Base-by-base conservation (phyloP, 2,888 invertebrate genomes). In the Siphlonurus alternatus region DNA sequence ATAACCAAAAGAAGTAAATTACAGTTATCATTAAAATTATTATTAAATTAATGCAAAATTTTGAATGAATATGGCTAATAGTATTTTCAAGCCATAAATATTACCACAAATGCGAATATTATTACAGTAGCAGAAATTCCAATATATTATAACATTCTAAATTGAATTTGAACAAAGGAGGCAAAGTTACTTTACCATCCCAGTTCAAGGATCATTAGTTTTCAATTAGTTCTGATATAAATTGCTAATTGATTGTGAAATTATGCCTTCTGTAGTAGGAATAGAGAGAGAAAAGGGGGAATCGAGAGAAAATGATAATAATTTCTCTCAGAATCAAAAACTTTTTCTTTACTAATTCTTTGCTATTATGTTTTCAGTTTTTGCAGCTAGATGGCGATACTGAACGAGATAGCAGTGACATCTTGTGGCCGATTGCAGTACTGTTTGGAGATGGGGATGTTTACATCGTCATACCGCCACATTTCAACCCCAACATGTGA, bases 361-460 rank as follows among this genome's bases (percentile, higher is more conserved):
- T 15, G n/a, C 53, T 51, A 15, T 10, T 51, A 51, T 51, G 53
- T n/a, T 51, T 51, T 10, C 53, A 51, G 53, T 15, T 10, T 15
- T 51, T n/a, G 53, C 53, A 10, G n/a, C 53, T n/a, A 51, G 53
- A 51, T 51, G 53, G 53, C 10, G n/a, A 51, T n/a, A n/a, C 10
- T 15, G 53, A 51, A n/a, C 23, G 20, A 53, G 66, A 67, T 25
- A n/a, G 54, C 19, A 25, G 56, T 53, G 66, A 62, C 10, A 65
- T 70, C 2, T 70, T 74, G 18, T 89, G 89, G 88, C 88, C 89
- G 0, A 80, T 93, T 63, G 83, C 89, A 63, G 81, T 94, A 64
- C 78, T 95, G 63, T 82, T 87, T 63, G 93, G 92, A 1, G 91
- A 91, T 73, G 94, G 93, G 1, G 88, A 89, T 68, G 84, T 95